Conservation (phyloP, 1,140 invertebrate species). For the Aradophagus sp. region DNA sequence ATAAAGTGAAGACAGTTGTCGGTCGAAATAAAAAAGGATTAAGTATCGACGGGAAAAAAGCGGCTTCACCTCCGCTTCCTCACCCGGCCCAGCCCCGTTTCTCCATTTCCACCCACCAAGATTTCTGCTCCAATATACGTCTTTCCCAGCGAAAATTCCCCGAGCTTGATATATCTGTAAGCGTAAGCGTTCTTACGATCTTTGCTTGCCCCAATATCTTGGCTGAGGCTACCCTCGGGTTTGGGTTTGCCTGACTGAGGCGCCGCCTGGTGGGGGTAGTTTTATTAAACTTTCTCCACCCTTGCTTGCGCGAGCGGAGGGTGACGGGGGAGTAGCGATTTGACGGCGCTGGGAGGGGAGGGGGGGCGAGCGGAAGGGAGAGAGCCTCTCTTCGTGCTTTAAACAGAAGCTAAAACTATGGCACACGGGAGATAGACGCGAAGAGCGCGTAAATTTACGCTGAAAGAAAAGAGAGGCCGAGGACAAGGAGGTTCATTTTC, state of each 20-base stretch:
- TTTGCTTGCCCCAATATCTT: constrained; percentile 62
- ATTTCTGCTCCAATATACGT: constrained; percentile 53
- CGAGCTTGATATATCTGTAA: constrained; percentile 57
- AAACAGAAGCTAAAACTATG: constrained; percentile 55
- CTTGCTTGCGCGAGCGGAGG: constrained; percentile 52
- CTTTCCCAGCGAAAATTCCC: constrained; percentile 53
- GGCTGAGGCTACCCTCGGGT: constrained; percentile 43
- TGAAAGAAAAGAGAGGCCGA: constrained; percentile 13
- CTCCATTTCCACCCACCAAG: too few species aligned
- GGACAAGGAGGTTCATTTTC: constrained; percentile 28
- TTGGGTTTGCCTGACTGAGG: constrained; percentile 56
- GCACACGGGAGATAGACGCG: constrained; percentile 40
- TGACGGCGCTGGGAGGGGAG: too few species aligned
- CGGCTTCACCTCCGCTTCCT: too few species aligned
- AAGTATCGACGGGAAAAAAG: constrained; percentile 19
- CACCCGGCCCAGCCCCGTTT: neutral
- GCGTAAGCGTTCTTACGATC: constrained; percentile 60
- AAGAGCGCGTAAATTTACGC: constrained; percentile 41
- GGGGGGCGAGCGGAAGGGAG: constrained; percentile 1
- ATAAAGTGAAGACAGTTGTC: too few species aligned
- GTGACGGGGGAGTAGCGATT: neutral
- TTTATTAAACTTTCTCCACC: constrained; percentile 63
- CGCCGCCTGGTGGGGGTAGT: constrained; percentile 60
- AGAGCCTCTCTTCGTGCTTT: constrained; percentile 47
- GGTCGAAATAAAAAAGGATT: too few species aligned